Conservation (phyloP, 1,140 invertebrate species). For the Drosophila navojoa region DNA sequence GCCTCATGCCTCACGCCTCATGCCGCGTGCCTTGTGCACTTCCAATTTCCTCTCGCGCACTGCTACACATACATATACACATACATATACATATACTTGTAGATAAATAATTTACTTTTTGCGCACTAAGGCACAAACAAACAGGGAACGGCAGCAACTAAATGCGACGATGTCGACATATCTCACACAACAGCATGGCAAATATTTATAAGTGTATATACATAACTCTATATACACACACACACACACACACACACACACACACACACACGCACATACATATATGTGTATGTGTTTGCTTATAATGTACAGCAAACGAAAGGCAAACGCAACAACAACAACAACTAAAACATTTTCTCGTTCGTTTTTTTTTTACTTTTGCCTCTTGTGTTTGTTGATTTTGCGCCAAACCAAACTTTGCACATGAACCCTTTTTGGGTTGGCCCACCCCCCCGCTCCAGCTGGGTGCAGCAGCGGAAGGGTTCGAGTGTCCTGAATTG, state of each 20-base stretch:
- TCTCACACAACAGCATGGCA: slow-evolving; percentile 62
- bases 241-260: background rate
- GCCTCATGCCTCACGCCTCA: too few species aligned
- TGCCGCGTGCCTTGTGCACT: slow-evolving; percentile 32
- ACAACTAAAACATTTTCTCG: slow-evolving; percentile 31
- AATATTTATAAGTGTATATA: slow-evolving; percentile 69
- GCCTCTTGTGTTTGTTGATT: slow-evolving; percentile 63
- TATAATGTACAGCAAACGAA: slow-evolving; percentile 61
- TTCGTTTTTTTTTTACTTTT: slow-evolving; percentile 43
- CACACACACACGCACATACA: slow-evolving; percentile 17
- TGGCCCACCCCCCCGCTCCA: background rate
- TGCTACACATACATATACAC: too few species aligned
- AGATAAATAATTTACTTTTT: slow-evolving; percentile 83
- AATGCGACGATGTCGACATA: slow-evolving; percentile 67
- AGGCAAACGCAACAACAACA: slow-evolving; percentile 23
- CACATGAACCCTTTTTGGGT: slow-evolving; percentile 66
- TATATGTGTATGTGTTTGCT: slow-evolving; percentile 62
- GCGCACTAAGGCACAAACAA: slow-evolving; percentile 78
- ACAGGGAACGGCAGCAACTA: slow-evolving; percentile 50
- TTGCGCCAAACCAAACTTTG: slow-evolving; percentile 75
- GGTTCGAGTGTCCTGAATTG: slow-evolving; percentile 15
- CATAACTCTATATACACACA: slow-evolving; percentile 30
- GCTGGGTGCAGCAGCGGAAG: slow-evolving; percentile 12
- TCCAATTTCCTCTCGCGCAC: slow-evolving; percentile 57
- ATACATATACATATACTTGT: slow-evolving; percentile 56